phyloP scores from a whole-genome alignment of 2,888 invertebrate genomes.

The Flabesymbios commensalis region DNA sequence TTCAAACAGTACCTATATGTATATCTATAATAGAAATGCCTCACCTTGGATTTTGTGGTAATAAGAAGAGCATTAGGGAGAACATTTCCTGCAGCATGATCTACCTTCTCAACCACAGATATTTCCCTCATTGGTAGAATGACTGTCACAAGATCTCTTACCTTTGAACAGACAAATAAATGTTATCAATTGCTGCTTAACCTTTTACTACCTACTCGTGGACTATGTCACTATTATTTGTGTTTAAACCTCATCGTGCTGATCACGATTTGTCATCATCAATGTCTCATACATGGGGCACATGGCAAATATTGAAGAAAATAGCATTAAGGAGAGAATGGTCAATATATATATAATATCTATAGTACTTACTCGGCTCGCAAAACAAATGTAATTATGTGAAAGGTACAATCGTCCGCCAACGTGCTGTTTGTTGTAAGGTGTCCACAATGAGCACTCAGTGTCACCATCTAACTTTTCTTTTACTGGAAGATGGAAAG shows the following conservation, averaged over 20 bases:
- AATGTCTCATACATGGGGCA: background rate
- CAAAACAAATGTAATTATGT: conserved; percentile 93
- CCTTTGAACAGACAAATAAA: too few relatives aligned
- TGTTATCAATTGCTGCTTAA: too few relatives aligned
- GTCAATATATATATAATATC: background rate
- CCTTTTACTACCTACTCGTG: too few relatives aligned
- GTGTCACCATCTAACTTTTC: conserved; percentile 94
- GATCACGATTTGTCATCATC: background rate
- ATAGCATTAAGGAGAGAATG: background rate
- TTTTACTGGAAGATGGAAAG: conserved; percentile 75
- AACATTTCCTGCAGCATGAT: conserved; percentile 70
- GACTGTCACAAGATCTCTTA: conserved; percentile 79
- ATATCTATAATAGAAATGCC: background rate
- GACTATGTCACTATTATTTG: too few relatives aligned
- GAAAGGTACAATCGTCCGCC: conserved; percentile 89
- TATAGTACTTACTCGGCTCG: conserved; percentile 72
- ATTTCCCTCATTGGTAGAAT: conserved; percentile 87
- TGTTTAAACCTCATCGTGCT: too few relatives aligned
- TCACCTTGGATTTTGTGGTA: conserved; percentile 76
- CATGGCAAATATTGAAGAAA: background rate
- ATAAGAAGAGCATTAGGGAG: conserved; percentile 77
- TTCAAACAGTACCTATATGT: too few relatives aligned
- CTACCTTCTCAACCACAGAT: conserved; percentile 75
- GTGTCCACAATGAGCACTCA: conserved; percentile 90
- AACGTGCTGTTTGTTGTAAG: conserved; percentile 88